These are phyloP conservation scores for Lacanobia wlatinum DNA, from an alignment of 2,888 invertebrate species.

Conservation along the genomic window DNA sequence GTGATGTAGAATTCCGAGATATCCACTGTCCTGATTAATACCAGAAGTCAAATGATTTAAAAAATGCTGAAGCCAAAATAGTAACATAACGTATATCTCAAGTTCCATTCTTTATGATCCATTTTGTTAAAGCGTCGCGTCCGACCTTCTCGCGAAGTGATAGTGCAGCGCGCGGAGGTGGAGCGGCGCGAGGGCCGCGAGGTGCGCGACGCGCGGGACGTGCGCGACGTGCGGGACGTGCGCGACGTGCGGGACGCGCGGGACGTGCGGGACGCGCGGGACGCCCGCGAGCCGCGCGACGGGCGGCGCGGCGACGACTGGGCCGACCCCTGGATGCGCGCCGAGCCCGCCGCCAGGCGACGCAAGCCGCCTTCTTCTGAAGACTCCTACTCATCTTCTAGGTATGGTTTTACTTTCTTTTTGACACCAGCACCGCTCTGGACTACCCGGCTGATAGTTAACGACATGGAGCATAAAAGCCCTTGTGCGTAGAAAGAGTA, in stretches of 20 bases:
- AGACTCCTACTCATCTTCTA: slow-evolving; percentile 87
- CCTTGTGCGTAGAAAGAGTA: too few species aligned
- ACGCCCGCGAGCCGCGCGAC: slow-evolving; percentile 69
- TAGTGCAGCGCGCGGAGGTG: slow-evolving; percentile 93
- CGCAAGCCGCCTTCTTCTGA: slow-evolving; percentile 85
- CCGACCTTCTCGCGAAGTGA: slow-evolving; percentile 92
- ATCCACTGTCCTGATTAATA: too few species aligned
- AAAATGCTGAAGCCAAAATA: too few species aligned
- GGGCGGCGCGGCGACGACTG: slow-evolving; percentile 95
- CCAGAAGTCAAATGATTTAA: too few species aligned
- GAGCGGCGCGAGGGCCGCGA: slow-evolving; percentile 77
- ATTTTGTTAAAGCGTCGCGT: slow-evolving; percentile 82
- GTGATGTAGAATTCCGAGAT: too few species aligned
- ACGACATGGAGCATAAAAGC: neutral
- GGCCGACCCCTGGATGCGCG: slow-evolving; percentile 98
- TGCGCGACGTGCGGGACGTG: slow-evolving; percentile 61
- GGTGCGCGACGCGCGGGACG: slow-evolving; percentile 62
- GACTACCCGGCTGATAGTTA: neutral
- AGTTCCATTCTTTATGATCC: too few species aligned
- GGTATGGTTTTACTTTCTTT: slow-evolving; percentile 70
- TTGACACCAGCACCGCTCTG: neutral
- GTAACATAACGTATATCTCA: too few species aligned
- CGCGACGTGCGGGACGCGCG: slow-evolving; percentile 68
- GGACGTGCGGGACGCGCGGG: slow-evolving; percentile 84
- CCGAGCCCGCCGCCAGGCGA: slow-evolving; percentile 88